phyloP scores from a whole-genome alignment of 2,797 vertebrate species.

The Loriculus beryllinus region DNA sequence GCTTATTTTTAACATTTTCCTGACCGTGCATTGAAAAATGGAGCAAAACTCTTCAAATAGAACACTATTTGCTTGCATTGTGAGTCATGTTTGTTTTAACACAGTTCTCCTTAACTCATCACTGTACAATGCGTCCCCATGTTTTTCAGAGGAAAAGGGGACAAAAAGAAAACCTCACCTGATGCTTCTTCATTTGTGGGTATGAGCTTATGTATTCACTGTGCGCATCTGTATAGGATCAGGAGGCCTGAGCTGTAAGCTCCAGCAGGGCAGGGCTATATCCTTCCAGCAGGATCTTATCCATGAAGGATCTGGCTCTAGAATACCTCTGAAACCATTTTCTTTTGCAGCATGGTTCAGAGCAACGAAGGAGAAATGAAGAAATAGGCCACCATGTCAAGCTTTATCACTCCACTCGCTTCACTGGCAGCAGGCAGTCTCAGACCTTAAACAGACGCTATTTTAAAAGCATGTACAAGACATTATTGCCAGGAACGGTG shows the following conservation, averaged over 20 bases:
- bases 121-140: fast-evolving
- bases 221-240: fast-evolving
- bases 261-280: neutral
- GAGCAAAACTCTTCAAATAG: neutral
- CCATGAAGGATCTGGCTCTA: neutral
- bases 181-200: neutral
- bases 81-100: neutral
- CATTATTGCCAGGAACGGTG: no score
- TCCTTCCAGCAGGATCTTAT: neutral
- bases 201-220: fast-evolving
- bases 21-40: neutral
- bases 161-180: neutral
- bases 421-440: neutral
- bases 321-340: neutral
- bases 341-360: neutral
- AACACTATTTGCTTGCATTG: neutral
- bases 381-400: neutral
- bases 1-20: neutral
- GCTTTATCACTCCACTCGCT: neutral
- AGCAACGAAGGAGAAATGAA: neutral
- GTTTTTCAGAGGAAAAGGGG: neutral
- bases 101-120: neutral
- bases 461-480: neutral
- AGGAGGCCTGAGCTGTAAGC: fast-evolving
- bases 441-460: neutral